phyloP scores from a whole-genome alignment of 2,888 invertebrate genomes.

The Philonicus albiceps region DNA sequence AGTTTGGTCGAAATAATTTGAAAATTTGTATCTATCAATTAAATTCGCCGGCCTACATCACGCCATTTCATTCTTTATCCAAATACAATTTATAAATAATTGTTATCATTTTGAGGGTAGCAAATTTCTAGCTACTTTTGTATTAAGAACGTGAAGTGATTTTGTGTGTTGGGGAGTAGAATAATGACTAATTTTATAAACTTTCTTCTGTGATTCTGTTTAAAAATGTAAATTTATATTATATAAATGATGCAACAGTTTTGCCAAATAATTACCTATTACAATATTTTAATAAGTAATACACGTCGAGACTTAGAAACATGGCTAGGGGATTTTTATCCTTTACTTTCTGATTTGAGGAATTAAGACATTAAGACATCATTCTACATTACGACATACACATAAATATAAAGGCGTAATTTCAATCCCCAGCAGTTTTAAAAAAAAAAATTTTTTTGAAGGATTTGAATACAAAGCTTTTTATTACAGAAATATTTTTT shows the following conservation, averaged over 20 bases:
- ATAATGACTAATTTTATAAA: background rate
- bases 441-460: no score
- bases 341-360: background rate
- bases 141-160: background rate
- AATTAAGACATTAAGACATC: background rate
- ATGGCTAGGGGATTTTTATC: background rate
- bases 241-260: no score
- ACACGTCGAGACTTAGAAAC: background rate
- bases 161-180: background rate
- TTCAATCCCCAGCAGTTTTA: background rate
- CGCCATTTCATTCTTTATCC: no score
- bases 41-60: background rate
- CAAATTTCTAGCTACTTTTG: background rate
- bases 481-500: background rate
- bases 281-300: background rate
- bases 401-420: background rate
- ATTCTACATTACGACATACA: background rate
- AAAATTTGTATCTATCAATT: background rate
- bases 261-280: background rate
- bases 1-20: background rate
- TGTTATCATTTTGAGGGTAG: background rate
- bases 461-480: background rate
- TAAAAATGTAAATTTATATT: background rate
- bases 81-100: background rate
- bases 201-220: background rate